A percentile compares a stretch with the other conserved stretches of the same genome.
phyloP scores from a whole-genome alignment of 2,888 invertebrate species.

The Synanthedon myopaeformis region DNA sequence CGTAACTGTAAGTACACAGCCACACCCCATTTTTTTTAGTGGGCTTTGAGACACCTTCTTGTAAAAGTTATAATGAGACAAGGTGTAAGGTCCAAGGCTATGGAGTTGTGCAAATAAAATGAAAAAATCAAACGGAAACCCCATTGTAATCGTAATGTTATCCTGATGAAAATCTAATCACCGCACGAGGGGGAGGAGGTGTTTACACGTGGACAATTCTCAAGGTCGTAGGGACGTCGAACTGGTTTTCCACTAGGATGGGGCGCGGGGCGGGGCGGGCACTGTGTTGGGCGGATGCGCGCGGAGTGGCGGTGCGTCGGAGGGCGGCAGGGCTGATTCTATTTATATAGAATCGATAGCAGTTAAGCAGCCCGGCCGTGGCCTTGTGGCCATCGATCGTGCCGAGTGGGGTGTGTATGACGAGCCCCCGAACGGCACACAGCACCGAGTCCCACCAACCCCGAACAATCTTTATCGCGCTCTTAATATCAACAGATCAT shows the following conservation, averaged over 20 bases:
- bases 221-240: constrained; percentile 44
- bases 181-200: constrained; percentile 3
- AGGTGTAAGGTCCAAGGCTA: too few species aligned
- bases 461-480: too few species aligned
- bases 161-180: constrained; percentile 3
- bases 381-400: constrained; percentile 61
- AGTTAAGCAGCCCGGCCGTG: constrained; percentile 58
- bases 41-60: too few species aligned
- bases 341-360: constrained; percentile 64
- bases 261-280: constrained; percentile 7
- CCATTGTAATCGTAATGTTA: not conserved
- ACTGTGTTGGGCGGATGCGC: constrained; percentile 8
- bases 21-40: too few species aligned
- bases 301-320: constrained; percentile 16
- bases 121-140: not conserved
- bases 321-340: constrained; percentile 41
- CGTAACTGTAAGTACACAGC: too few species aligned
- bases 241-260: constrained; percentile 13
- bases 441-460: not conserved
- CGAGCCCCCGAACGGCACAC: constrained; percentile 43
- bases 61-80: too few species aligned
- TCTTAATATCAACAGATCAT: too few species aligned
- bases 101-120: not conserved
- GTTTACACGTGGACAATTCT: constrained; percentile 24
- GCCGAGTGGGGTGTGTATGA: constrained; percentile 29